These are phyloP conservation scores for Hycleus phaleratus DNA, from an alignment of 1,140 invertebrate genomes.

Conservation along the genomic window DNA sequence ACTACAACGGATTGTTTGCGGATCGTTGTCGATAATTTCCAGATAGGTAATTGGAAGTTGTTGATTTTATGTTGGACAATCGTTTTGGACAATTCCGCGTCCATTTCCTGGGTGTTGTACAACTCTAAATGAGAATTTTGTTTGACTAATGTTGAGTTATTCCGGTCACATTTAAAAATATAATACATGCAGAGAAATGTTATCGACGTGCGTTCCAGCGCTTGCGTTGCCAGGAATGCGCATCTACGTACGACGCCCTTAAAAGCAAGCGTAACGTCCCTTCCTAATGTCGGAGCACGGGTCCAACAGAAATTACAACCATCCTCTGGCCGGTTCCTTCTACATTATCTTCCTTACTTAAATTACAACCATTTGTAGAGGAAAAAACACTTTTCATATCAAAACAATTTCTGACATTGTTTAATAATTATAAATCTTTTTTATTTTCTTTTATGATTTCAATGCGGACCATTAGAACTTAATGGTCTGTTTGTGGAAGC, in stretches of 20 bases:
- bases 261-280: neutral
- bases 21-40: too few relatives aligned
- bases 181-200: slow-evolving; percentile 32
- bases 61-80: too few relatives aligned
- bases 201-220: slow-evolving; percentile 18
- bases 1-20: too few relatives aligned
- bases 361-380: too few relatives aligned
- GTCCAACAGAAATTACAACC: neutral
- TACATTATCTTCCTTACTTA: too few relatives aligned
- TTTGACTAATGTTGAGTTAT: slow-evolving; percentile 32
- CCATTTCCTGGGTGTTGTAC: slow-evolving; percentile 13
- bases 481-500: slow-evolving; percentile 25
- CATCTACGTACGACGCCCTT: slow-evolving; percentile 14
- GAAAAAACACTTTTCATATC: too few relatives aligned
- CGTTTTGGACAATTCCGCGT: neutral
- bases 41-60: too few relatives aligned
- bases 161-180: slow-evolving; percentile 34
- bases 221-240: slow-evolving; percentile 18
- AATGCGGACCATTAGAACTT: slow-evolving; percentile 23
- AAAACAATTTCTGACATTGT: neutral
- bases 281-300: slow-evolving; percentile 12
- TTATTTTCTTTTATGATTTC: slow-evolving; percentile 13
- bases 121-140: slow-evolving; percentile 29
- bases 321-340: too few relatives aligned
- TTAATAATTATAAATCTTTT: slow-evolving; percentile 17